Evolutionary conservation across 2,797 vertebrate species (phyloP).

Genomic region (Gallinago solitaria): DNA sequence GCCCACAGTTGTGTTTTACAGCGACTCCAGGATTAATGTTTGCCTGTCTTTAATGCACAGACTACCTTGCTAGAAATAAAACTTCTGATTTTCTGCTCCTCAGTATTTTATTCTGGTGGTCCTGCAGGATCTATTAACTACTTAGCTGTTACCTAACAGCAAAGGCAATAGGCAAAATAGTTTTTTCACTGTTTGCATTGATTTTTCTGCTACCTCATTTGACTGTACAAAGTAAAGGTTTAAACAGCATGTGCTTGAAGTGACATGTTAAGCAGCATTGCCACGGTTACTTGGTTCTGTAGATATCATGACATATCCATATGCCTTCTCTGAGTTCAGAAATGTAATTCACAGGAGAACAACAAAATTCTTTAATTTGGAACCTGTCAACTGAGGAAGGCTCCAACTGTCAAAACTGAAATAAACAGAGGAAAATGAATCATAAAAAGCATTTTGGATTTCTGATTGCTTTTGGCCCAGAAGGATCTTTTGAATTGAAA

Average conservation of each 20-base stretch:
- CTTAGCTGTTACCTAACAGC: neutral
- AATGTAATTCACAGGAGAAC: neutral
- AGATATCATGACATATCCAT: neutral
- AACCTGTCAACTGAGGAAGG: neutral
- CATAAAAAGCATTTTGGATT: neutral
- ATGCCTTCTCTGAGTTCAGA: neutral
- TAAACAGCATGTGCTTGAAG: neutral
- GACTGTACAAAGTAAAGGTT: neutral
- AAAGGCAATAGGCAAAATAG: neutral
- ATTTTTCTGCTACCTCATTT: constrained; percentile 3
- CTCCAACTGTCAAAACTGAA: constrained; percentile 15
- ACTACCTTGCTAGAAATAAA: neutral
- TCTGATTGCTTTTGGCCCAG: neutral
- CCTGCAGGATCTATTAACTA: neutral
- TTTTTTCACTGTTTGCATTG: neutral
- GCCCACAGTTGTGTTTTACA: neutral
- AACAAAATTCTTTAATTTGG: neutral
- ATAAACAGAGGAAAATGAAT: constrained; percentile 30
- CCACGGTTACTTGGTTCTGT: neutral
- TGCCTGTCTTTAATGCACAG: neutral
- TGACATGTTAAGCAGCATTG: neutral
- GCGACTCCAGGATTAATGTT: neutral
- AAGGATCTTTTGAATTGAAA: constrained; percentile 18
- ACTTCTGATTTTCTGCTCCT: neutral
- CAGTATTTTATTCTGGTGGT: neutral